A percentile compares a stretch with the other conserved stretches of the same genome.
phyloP scores from a whole-genome alignment of 2,797 vertebrate genomes.

The Coluber constrictor region DNA sequence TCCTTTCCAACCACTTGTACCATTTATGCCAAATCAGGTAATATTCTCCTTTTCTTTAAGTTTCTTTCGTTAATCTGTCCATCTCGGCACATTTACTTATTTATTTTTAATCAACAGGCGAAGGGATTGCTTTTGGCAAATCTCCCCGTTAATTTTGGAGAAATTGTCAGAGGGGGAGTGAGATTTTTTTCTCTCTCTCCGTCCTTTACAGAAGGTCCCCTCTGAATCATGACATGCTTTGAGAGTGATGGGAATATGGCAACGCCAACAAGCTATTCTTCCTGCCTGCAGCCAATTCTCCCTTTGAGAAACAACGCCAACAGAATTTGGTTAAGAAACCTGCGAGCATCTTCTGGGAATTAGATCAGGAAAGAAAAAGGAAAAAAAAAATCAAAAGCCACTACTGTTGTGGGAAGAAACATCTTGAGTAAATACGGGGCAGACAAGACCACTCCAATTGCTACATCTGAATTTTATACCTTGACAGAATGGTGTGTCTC shows the following conservation, averaged over 20 bases:
- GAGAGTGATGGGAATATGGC: neutral
- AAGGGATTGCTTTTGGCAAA: too few species aligned
- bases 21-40: too few species aligned
- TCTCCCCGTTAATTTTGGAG: neutral
- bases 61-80: too few species aligned
- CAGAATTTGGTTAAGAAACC: neutral
- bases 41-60: too few species aligned
- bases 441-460: neutral
- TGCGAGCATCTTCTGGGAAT: neutral
- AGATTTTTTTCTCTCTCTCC: too few species aligned
- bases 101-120: too few species aligned
- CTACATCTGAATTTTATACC: neutral
- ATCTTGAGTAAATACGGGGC: neutral
- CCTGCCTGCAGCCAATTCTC: neutral
- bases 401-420: neutral
- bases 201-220: too few species aligned
- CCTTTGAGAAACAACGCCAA: neutral
- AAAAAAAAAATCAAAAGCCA: neutral
- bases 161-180: neutral
- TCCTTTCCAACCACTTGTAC: too few species aligned
- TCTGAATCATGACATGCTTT: too few species aligned
- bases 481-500: neutral
- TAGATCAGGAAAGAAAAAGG: neutral
- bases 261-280: neutral
- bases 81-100: too few species aligned